Evolutionary conservation across 2,888 invertebrate species (phyloP).

Genomic region (Oxytorus armatus): DNA sequence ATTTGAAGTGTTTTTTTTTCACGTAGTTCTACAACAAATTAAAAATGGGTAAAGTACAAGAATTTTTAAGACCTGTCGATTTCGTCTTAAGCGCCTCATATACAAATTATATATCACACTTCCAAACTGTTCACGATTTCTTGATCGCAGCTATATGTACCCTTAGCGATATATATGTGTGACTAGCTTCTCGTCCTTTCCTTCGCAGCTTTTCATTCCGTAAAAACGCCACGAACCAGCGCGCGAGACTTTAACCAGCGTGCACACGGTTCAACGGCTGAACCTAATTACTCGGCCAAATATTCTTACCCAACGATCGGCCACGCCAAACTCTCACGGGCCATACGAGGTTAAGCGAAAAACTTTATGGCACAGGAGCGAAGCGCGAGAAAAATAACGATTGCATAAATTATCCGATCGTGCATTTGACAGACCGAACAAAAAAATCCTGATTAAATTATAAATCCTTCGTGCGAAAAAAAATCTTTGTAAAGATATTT

Average conservation of each 20-base stretch:
- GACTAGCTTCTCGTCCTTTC: slow-evolving; percentile 33
- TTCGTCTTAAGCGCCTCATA: no score
- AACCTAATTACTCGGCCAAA: slow-evolving; percentile 59
- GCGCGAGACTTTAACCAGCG: slow-evolving; percentile 13
- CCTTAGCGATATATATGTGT: slow-evolving; percentile 2
- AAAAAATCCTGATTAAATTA: neutral
- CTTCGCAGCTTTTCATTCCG: slow-evolving; percentile 39
- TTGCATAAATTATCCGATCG: slow-evolving; percentile 17
- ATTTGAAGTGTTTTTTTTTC: no score
- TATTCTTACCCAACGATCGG: slow-evolving; percentile 38
- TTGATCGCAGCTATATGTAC: neutral
- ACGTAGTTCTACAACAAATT: no score
- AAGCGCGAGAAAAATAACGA: slow-evolving; percentile 8
- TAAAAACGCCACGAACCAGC: slow-evolving; percentile 10
- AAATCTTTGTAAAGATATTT: no score
- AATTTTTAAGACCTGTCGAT: no score
- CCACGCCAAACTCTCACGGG: neutral
- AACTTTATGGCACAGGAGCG: slow-evolving; percentile 22
- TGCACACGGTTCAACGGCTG: slow-evolving; percentile 49
- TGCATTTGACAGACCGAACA: slow-evolving; percentile 3
- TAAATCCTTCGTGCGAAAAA: no score
- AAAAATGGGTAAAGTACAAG: no score
- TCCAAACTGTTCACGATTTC: no score
- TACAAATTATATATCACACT: no score
- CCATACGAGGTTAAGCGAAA: slow-evolving; percentile 4